Evolutionary conservation across 2,113 vertebrate genomes (phyloP).

Genomic region (Electrona antarctica): DNA sequence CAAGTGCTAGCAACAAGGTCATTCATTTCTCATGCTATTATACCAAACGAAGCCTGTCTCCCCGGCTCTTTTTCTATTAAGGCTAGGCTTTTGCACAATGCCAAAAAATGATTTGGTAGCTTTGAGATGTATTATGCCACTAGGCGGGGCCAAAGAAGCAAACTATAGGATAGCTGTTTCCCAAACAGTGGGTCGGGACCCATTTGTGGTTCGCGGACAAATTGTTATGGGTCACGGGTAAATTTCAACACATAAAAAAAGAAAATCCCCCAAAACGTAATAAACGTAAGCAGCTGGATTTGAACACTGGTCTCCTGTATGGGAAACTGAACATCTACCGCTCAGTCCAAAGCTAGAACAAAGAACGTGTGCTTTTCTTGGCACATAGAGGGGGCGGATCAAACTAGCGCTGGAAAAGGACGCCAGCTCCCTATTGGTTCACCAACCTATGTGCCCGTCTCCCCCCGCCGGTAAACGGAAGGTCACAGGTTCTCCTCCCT

Average conservation of each 20-base stretch:
- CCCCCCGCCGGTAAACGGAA: too few relatives aligned
- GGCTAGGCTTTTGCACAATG: constrained; percentile 4
- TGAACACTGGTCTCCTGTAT: too few relatives aligned
- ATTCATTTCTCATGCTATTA: constrained; percentile 1
- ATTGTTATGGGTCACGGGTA: too few relatives aligned
- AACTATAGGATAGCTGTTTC: neutral
- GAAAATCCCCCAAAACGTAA: neutral
- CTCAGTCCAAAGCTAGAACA: neutral
- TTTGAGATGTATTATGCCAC: neutral
- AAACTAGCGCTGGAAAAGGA: too few relatives aligned
- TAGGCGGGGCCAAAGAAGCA: constrained; percentile 3
- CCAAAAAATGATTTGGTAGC: neutral
- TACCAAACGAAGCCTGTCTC: constrained; percentile 11
- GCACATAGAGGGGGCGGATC: too few relatives aligned
- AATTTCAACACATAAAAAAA: neutral
- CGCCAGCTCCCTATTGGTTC: too few relatives aligned
- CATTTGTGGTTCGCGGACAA: too few relatives aligned
- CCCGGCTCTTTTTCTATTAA: constrained; percentile 8
- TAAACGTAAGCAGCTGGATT: neutral
- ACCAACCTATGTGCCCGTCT: too few relatives aligned
- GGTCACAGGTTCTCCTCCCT: too few relatives aligned
- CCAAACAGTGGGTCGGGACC: too few relatives aligned
- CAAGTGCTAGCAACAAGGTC: neutral
- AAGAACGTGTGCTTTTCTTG: too few relatives aligned
- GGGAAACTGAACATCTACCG: neutral